Conservation (phyloP, 2,797 vertebrate species). For the Mionectes olivaceus region DNA sequence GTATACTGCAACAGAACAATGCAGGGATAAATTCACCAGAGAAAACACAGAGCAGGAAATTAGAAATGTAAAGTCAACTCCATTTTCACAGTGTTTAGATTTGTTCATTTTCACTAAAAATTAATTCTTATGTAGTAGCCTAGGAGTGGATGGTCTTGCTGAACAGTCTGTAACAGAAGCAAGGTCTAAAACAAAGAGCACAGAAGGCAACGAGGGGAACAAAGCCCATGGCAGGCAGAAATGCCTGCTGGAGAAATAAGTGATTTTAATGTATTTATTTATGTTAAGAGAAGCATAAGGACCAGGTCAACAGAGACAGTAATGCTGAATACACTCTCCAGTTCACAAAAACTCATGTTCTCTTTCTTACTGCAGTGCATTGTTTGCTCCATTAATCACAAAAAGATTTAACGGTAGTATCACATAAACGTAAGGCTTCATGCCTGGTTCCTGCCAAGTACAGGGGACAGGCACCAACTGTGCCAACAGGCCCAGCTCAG, state of each 20-base stretch:
- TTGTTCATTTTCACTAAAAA: background rate
- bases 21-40: background rate
- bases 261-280: slow-evolving; percentile 59
- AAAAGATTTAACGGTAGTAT: slow-evolving; percentile 32
- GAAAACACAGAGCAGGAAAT: background rate
- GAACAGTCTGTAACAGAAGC: slow-evolving; percentile 7
- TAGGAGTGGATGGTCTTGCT: background rate
- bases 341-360: background rate
- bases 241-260: slow-evolving; percentile 16
- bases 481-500: background rate
- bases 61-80: background rate
- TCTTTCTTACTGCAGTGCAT: background rate
- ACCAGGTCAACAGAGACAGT: slow-evolving; percentile 44
- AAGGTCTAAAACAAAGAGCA: slow-evolving; percentile 42
- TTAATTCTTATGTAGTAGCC: background rate
- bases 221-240: slow-evolving; percentile 19
- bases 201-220: slow-evolving; percentile 33
- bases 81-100: background rate
- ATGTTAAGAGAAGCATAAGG: slow-evolving; percentile 64
- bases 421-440: background rate
- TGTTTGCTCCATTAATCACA: slow-evolving; percentile 53
- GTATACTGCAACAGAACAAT: background rate
- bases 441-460: background rate
- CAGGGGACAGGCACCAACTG: background rate
- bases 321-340: slow-evolving; percentile 7